phyloP scores from a whole-genome alignment of 1,140 invertebrate species.

The Pogonus chalceus region DNA sequence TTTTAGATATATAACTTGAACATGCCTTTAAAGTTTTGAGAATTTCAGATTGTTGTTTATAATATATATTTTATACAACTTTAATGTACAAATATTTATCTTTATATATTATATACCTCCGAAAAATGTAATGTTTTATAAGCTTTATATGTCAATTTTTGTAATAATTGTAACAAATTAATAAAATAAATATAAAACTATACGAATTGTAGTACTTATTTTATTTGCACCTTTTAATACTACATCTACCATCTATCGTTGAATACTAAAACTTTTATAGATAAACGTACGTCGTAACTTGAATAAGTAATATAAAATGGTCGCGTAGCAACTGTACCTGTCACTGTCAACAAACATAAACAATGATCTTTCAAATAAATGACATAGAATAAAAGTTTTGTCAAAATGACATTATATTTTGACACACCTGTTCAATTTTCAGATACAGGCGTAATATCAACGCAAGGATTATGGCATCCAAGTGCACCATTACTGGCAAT shows the following conservation, averaged over 20 bases:
- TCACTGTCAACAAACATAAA: conserved; percentile 5
- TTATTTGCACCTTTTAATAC: too few relatives aligned
- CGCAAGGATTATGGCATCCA: conserved; percentile 69
- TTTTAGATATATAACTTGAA: too few relatives aligned
- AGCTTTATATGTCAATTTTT: conserved; percentile 3
- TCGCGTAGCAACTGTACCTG: conserved; percentile 6
- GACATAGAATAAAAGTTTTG: background rate
- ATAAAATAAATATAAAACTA: too few relatives aligned
- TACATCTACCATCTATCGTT: too few relatives aligned
- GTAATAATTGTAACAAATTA: too few relatives aligned
- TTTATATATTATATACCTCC: background rate
- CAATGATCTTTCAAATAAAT: background rate
- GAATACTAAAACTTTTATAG: background rate
- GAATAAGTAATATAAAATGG: background rate
- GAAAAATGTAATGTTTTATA: background rate
- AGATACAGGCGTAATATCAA: conserved; percentile 58
- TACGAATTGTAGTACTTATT: too few relatives aligned
- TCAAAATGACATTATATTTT: conserved; percentile 62
- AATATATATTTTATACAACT: too few relatives aligned
- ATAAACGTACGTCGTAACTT: background rate
- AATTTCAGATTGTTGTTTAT: too few relatives aligned
- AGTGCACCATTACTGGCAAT: conserved; percentile 71
- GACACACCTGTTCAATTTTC: conserved; percentile 61
- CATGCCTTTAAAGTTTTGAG: too few relatives aligned
- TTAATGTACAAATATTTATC: background rate